Evolutionary conservation across 1,140 invertebrate species (phyloP).

Genomic region (Leptestheria dahalacensis): DNA sequence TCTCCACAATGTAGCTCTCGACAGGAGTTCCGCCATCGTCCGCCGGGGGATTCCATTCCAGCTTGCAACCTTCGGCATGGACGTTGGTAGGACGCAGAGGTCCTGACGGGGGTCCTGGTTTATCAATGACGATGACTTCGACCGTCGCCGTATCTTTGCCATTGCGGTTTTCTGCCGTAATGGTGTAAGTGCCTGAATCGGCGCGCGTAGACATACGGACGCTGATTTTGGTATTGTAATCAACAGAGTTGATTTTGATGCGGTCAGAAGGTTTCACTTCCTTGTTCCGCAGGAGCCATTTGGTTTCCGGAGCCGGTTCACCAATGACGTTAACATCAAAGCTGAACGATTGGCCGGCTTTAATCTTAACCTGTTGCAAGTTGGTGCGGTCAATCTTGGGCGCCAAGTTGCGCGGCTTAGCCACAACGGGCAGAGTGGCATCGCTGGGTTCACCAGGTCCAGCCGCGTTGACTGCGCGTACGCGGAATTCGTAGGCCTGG

Average conservation of each 20-base stretch:
- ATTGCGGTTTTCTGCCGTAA: conserved; percentile 83
- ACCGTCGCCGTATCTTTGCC: conserved; percentile 84
- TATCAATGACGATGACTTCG: conserved; percentile 78
- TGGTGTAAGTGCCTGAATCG: conserved; percentile 80
- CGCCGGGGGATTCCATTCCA: conserved; percentile 76
- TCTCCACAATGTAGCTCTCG: conserved; percentile 83
- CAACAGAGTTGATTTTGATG: conserved; percentile 58
- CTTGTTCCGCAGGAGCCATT: conserved; percentile 61
- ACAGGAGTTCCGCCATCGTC: conserved; percentile 81
- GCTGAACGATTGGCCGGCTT: conserved; percentile 71
- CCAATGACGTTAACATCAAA: conserved; percentile 67
- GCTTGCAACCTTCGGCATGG: conserved; percentile 64
- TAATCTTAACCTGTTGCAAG: conserved; percentile 65
- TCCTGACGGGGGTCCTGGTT: conserved; percentile 75
- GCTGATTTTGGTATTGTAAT: conserved; percentile 79
- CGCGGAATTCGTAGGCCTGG: conserved; percentile 77
- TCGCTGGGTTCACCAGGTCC: conserved; percentile 85
- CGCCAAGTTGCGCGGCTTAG: conserved; percentile 70
- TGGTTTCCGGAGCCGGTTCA: conserved; percentile 75
- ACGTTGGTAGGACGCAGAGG: conserved; percentile 76
- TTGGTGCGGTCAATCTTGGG: conserved; percentile 79
- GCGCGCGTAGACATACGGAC: conserved; percentile 67
- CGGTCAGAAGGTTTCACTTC: conserved; percentile 54
- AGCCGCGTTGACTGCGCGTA: conserved; percentile 78
- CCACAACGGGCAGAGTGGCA: conserved; percentile 69